Percentiles rank a stretch among this genome's conserved stretches.
These are phyloP conservation scores for Chrysemys picta DNA, from an alignment of 2,113 vertebrate genomes.

Conservation along the genomic window DNA sequence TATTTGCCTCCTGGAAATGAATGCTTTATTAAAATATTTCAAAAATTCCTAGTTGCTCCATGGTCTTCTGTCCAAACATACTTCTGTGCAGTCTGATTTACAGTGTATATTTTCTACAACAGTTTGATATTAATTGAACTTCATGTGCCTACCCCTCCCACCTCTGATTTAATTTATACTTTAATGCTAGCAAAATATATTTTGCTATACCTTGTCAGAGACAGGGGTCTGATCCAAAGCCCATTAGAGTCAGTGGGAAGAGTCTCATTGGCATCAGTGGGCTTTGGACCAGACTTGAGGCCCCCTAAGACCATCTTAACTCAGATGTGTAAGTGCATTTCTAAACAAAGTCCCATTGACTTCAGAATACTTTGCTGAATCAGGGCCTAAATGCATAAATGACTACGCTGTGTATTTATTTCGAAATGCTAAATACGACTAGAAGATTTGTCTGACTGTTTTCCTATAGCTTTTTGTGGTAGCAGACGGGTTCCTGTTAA, in stretches of 20 bases:
- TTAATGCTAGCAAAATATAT: background rate
- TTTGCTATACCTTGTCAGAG: constrained; percentile 18
- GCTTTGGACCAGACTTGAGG: background rate
- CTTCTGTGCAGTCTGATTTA: background rate
- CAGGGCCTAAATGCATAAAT: constrained; percentile 9
- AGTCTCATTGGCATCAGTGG: background rate
- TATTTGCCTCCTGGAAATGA: background rate
- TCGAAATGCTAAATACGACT: background rate
- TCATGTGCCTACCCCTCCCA: background rate
- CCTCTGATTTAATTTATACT: constrained; percentile 2
- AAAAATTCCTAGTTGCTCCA: background rate
- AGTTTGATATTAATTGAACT: background rate
- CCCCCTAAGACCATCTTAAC: background rate
- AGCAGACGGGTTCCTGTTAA: constrained; percentile 31
- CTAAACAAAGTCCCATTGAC: constrained; percentile 1
- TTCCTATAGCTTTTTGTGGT: constrained; percentile 40
- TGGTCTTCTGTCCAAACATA: background rate
- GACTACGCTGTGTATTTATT: constrained; percentile 42
- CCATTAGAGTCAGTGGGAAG: background rate
- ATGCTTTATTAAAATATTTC: background rate
- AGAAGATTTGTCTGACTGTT: constrained; percentile 49
- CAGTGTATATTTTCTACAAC: background rate
- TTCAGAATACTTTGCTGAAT: background rate
- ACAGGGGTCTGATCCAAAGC: background rate
- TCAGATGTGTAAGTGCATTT: background rate